Evolutionary conservation across 2,888 invertebrate species (phyloP).

Genomic region (Eupithecia pulchellata): DNA sequence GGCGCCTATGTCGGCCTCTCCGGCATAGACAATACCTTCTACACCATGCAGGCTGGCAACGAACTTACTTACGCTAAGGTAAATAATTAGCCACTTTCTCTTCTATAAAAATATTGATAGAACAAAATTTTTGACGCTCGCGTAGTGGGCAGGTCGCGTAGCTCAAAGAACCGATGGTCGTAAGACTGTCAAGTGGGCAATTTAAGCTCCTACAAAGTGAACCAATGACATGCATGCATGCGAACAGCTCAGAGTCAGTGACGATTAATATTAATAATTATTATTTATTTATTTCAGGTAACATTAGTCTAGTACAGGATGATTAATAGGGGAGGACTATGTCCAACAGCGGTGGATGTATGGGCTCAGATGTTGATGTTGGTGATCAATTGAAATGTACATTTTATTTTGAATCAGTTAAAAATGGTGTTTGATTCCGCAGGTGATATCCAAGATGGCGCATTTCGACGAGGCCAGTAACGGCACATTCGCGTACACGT

Average conservation of each 20-base stretch:
- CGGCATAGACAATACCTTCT: constrained; percentile 95
- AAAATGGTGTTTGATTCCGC: constrained; percentile 17
- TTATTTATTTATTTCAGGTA: too few relatives aligned
- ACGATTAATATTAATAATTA: too few relatives aligned
- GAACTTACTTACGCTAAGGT: constrained; percentile 94
- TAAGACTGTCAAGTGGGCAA: background rate
- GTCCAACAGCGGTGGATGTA: background rate
- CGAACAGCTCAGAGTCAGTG: too few relatives aligned
- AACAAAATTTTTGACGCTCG: background rate
- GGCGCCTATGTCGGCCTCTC: constrained; percentile 97
- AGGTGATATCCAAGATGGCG: constrained; percentile 94
- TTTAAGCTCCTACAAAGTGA: too few relatives aligned
- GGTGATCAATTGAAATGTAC: background rate
- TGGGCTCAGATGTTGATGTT: background rate
- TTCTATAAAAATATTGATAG: background rate
- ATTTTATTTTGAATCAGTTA: background rate
- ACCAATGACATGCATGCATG: too few relatives aligned
- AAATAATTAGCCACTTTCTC: constrained; percentile 9
- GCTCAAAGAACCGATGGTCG: background rate
- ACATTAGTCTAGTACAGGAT: too few relatives aligned
- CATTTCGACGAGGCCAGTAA: constrained; percentile 94
- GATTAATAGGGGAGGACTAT: background rate
- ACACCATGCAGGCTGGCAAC: constrained; percentile 96
- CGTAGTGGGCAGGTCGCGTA: background rate
- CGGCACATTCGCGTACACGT: constrained; percentile 92